These are phyloP conservation scores for Brachyptera putata DNA, from an alignment of 2,888 invertebrate species.

Conservation along the genomic window DNA sequence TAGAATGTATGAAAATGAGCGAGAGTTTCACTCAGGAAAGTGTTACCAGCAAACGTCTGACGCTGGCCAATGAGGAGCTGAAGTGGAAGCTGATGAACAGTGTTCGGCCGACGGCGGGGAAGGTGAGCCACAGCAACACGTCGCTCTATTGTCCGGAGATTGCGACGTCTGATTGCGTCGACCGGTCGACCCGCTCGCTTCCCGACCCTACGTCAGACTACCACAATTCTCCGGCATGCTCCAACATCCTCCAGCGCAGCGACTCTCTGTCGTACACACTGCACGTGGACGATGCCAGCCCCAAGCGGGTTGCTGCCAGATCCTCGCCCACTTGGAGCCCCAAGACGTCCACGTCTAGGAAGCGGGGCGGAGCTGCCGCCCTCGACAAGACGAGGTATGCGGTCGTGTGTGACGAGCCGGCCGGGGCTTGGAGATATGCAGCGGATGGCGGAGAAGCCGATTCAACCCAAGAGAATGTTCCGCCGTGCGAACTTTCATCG, in stretches of 20 bases:
- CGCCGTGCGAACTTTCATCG: too few species aligned
- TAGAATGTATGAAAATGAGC: slow-evolving; percentile 64
- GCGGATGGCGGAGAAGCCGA: slow-evolving; percentile 1
- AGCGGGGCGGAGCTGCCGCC: too few species aligned
- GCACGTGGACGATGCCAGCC: slow-evolving; percentile 69
- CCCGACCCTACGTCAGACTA: not conserved
- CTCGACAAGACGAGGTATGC: too few species aligned
- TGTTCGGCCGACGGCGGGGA: slow-evolving; percentile 37
- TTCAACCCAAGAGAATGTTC: too few species aligned
- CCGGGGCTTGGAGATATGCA: too few species aligned
- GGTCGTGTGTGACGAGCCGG: too few species aligned
- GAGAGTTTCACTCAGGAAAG: slow-evolving; percentile 71
- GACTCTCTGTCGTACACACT: slow-evolving; percentile 84
- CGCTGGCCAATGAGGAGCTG: slow-evolving; percentile 82
- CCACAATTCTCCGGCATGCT: slow-evolving; percentile 11
- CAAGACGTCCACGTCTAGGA: too few species aligned
- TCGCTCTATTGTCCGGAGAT: not conserved
- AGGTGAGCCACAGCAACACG: not conserved
- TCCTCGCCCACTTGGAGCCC: too few species aligned
- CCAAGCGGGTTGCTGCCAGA: not conserved
- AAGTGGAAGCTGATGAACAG: slow-evolving; percentile 82
- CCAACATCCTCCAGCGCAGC: slow-evolving; percentile 74
- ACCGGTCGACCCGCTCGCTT: not conserved
- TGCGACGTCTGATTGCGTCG: not conserved
- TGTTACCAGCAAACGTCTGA: slow-evolving; percentile 71